These are phyloP conservation scores for Cydia pomonella DNA, from an alignment of 1,140 invertebrate genomes.

Conservation along the genomic window DNA sequence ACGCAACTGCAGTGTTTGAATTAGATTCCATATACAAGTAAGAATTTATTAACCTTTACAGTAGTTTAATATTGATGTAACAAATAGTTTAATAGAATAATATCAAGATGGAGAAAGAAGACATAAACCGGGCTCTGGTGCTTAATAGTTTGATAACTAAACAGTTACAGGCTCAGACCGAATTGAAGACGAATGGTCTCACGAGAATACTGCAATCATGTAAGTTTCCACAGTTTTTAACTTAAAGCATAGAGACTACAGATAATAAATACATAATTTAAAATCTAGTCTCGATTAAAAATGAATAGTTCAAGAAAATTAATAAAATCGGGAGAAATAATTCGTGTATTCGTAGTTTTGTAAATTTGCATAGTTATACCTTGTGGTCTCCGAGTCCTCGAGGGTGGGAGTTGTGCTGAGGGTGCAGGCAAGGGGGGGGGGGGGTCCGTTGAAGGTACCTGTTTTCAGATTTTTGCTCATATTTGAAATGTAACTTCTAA, in stretches of 20 bases:
- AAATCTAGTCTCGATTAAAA: too few relatives aligned
- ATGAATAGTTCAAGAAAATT: too few relatives aligned
- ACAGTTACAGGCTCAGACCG: background rate
- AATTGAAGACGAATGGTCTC: background rate
- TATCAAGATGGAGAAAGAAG: background rate
- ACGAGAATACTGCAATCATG: slow-evolving; percentile 17
- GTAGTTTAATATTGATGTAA: too few relatives aligned
- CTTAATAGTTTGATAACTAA: background rate
- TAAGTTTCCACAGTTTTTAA: background rate
- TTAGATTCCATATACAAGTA: background rate
- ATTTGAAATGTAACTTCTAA: too few relatives aligned
- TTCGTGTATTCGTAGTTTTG: too few relatives aligned
- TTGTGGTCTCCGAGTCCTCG: too few relatives aligned
- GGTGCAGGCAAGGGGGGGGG: too few relatives aligned
- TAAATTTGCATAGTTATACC: too few relatives aligned
- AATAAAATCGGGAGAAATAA: too few relatives aligned
- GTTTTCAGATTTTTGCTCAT: too few relatives aligned
- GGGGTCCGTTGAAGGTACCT: too few relatives aligned
- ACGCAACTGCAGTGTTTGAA: background rate
- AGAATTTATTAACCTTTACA: background rate
- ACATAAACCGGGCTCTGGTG: background rate
- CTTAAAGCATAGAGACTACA: background rate
- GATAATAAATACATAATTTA: background rate
- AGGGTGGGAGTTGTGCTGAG: too few relatives aligned
- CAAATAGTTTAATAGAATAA: background rate